A percentile compares a stretch with the other conserved stretches of the same genome.
Conservation (phyloP, 92 coral and sea anemone species). For the Actinernus sp. region DNA sequence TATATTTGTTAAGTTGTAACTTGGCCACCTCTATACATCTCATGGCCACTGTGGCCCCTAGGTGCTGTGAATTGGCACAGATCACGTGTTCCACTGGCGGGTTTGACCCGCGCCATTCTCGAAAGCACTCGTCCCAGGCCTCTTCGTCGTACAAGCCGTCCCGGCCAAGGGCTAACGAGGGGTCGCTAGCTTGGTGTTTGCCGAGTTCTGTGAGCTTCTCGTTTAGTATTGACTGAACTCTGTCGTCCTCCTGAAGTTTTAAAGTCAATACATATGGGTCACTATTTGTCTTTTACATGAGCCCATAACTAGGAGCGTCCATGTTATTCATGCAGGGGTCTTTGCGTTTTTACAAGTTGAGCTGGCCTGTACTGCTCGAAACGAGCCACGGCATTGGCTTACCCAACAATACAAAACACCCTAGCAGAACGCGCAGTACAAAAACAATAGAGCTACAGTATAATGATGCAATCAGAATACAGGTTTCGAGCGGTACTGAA, state of each 20-base stretch:
- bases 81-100: conserved; percentile 84
- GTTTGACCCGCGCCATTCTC: conserved; percentile 71
- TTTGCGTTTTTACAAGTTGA: too few relatives aligned
- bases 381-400: too few relatives aligned
- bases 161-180: conserved; percentile 93
- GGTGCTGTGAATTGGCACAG: conserved; percentile 82
- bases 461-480: too few relatives aligned
- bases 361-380: too few relatives aligned
- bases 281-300: too few relatives aligned
- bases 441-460: too few relatives aligned
- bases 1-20: conserved; percentile 77
- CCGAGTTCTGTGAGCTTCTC: conserved; percentile 80
- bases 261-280: too few relatives aligned
- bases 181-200: conserved; percentile 70
- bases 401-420: too few relatives aligned
- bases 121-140: conserved; percentile 86
- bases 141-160: conserved; percentile 88
- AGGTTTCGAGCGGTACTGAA: too few relatives aligned
- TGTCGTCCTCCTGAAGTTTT: conserved; percentile 83
- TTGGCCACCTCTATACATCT: conserved; percentile 88
- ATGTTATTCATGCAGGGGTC: too few relatives aligned
- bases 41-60: conserved; percentile 92
- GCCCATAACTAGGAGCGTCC: too few relatives aligned
- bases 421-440: too few relatives aligned
- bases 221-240: conserved; percentile 68